Conservation (phyloP, 1,140 invertebrate genomes). For the Conopomorpha cramerella region DNA sequence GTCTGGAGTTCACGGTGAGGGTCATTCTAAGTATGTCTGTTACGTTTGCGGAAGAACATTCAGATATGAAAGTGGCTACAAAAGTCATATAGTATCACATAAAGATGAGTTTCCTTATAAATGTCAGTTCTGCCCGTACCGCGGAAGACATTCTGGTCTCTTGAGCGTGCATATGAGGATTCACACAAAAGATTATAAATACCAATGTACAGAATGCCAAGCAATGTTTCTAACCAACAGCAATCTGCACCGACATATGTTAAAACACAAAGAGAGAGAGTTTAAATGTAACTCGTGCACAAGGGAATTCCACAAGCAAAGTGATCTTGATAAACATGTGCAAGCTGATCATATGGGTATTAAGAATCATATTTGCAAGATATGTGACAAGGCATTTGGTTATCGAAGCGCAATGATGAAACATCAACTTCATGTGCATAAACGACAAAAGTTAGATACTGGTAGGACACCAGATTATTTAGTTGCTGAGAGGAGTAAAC, state of each 20-base stretch:
- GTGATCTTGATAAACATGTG: conserved; percentile 30
- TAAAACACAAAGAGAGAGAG: conserved; percentile 40
- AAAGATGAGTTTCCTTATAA: conserved; percentile 39
- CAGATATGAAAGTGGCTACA: conserved; percentile 33
- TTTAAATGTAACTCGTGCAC: conserved; percentile 40
- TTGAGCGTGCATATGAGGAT: conserved; percentile 56
- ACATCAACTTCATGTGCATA: conserved; percentile 53
- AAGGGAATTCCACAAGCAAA: conserved; percentile 34
- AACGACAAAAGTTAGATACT: conserved; percentile 34
- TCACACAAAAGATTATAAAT: conserved; percentile 54
- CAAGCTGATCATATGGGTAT: conserved; percentile 57
- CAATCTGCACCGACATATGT: conserved; percentile 55
- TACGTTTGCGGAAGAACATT: conserved; percentile 48
- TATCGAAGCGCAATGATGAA: conserved; percentile 57
- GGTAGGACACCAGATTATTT: conserved; percentile 33
- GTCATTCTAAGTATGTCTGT: conserved; percentile 39
- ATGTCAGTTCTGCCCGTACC: conserved; percentile 44
- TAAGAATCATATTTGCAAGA: conserved; percentile 52
- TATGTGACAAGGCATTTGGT: conserved; percentile 58
- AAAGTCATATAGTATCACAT: conserved; percentile 38
- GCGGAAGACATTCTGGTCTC: conserved; percentile 27
- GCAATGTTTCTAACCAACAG: conserved; percentile 56
- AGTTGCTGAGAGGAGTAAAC: conserved; percentile 8
- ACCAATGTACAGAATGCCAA: conserved; percentile 57
- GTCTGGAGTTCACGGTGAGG: conserved; percentile 25